Evolutionary conservation across 2,888 invertebrate genomes (phyloP), one percentile per base, ranked within the genome.

Genomic region (Nemoura dubitans): DNA sequence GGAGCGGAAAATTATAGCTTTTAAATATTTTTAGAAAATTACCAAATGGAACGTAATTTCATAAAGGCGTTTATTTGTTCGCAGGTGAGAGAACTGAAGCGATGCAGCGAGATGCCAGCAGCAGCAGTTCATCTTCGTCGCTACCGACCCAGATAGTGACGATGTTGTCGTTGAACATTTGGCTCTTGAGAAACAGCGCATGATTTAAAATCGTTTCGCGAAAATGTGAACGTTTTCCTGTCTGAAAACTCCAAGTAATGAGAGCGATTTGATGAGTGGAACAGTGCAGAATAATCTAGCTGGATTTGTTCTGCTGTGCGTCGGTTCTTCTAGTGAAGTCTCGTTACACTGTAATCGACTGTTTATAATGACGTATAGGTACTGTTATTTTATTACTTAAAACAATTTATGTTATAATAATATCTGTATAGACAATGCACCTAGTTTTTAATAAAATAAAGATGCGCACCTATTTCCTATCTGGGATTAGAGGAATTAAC

Each of bases 101-200:
- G 87, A 95, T 95, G 95, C 95, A 95, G 91, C 93, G 94, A 88
- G 95, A 95, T 91, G 90, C 90, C 83, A 88, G 42, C 82, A 88
- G 84, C 83, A 88, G 42, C 82, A 88, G 84, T 26, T 59, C 43
- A 7, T 26, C 76, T 6, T 84, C 84, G 28, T 28, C 84, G 84
- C 59, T 59, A 2, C 21, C 59, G 59, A 59, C 59, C 2, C 59
- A 59, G 21, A 21, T 59, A 1, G 59, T 59, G 16, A 59, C 59
- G 10, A 21, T 59, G 59, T 59, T 59, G 2, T 59, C 16, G 59
- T 14, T 59, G 59, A 59, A 59, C 59, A 59, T 59, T 59, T 59
- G 59, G 59, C 59, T 59, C 59, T 21, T 59, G 59, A 7, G 59
- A 21, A 59, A 59, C 2, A 16, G 59, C 59, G 59, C 59, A 59